Evolutionary conservation across 2,113 vertebrate species (phyloP), one percentile per base, ranked within the genome.

Genomic region (Prolemur simus): DNA sequence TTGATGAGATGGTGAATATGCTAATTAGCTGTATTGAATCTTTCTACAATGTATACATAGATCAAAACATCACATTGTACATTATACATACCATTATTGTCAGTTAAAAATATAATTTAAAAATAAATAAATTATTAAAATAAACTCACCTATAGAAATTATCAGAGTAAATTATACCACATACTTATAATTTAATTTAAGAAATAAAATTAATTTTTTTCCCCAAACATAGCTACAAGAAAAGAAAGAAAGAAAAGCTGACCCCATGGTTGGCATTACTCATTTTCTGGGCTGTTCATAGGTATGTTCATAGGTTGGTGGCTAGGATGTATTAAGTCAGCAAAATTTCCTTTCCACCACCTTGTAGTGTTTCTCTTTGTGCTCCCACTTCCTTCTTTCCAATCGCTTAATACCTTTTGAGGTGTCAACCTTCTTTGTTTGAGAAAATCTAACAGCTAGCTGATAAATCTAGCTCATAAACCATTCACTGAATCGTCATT

Each of bases 381-480:
- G 6, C 13, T 89, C n/a, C 9, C 32, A 27, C 71, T 93, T 14
- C 5, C 32, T 15, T 54, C 10, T 92, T 94, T 86, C 69, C 25
- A 89, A 85, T 86, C 23, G 81, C 8, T 15, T 66, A 87, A 27
- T 63, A 66, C 1, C 4, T 84, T 94, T 68, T 21, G 5, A 89
- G 93, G 8, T 90, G 21, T 13, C 11, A 76, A 32, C 3, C 4
- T 96, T 83, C 39, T 27, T 96, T 39, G 10, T 87, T 94, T 71
- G 37, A 89, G 58, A 95, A 92, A 82, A 85, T 49, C n/a, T 73
- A 80, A n/a, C 29, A 83, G 27, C 29, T 78, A 23, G 42, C 34
- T 45, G 11, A 87, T 42, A 96, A 83, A 83, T 73, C 32, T 45
- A 92, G 63, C 25, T 85, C 45, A 82, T 77, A 83, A 83, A 93